Evolutionary conservation across 2,888 invertebrate genomes (phyloP).

Genomic region (Thelaira solivaga): DNA sequence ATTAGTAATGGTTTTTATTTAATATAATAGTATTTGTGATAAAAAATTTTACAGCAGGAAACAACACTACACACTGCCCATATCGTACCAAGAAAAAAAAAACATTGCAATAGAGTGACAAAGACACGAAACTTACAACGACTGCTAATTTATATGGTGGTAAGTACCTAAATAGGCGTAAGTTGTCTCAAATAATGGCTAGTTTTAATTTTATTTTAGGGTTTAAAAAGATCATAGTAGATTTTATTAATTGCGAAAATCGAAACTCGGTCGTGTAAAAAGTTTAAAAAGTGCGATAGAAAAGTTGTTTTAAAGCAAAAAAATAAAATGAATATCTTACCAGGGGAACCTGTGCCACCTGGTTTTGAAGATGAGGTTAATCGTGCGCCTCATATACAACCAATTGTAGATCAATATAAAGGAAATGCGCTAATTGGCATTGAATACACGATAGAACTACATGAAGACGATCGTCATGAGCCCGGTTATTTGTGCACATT

Average conservation of each 20-base stretch:
- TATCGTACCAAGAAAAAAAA: background rate
- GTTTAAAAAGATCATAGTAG: slow-evolving; percentile 1
- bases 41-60: slow-evolving; percentile 37
- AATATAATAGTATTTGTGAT: slow-evolving; percentile 1
- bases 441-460: slow-evolving; percentile 87
- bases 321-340: slow-evolving; percentile 74
- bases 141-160: background rate
- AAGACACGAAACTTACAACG: background rate
- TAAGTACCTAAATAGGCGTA: slow-evolving; percentile 23
- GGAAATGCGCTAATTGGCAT: slow-evolving; percentile 82
- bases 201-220: slow-evolving; percentile 41
- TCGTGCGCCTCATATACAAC: slow-evolving; percentile 77
- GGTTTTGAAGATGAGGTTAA: slow-evolving; percentile 83
- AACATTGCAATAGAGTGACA: background rate
- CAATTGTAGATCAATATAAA: slow-evolving; percentile 77
- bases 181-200: slow-evolving; percentile 10
- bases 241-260: slow-evolving; percentile 13
- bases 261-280: slow-evolving; percentile 17
- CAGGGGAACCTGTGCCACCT: slow-evolving; percentile 84
- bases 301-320: slow-evolving; percentile 37
- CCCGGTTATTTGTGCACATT: slow-evolving; percentile 87
- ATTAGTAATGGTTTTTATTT: background rate
- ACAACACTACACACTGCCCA: background rate
- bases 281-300: slow-evolving; percentile 35
- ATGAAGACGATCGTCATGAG: slow-evolving; percentile 82